Conservation (phyloP, 92 coral and sea anemone genomes). For the Siderastrea siderea region DNA sequence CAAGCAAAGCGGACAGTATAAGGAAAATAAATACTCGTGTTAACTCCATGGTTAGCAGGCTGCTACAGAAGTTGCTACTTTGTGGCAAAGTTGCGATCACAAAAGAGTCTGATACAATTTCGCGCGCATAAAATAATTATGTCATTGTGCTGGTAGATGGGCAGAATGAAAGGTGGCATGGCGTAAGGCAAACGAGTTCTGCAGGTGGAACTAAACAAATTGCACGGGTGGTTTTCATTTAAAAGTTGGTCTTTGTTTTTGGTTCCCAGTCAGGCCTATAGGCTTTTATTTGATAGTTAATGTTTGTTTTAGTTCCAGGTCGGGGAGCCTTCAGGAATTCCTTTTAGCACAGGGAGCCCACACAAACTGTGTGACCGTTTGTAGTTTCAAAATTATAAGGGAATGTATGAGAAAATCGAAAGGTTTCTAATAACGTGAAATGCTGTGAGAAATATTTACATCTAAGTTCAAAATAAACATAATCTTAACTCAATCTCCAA, state of each 20-base stretch:
- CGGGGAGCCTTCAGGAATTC: too few species aligned
- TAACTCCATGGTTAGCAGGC: conserved; percentile 11
- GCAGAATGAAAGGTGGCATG: not conserved
- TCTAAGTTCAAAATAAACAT: too few species aligned
- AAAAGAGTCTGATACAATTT: not conserved
- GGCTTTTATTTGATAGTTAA: too few species aligned
- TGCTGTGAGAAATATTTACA: too few species aligned
- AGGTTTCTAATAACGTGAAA: too few species aligned
- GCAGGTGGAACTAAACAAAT: conserved; percentile 21
- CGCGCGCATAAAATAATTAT: conserved; percentile 39
- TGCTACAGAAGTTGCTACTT: not conserved
- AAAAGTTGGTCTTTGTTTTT: not conserved
- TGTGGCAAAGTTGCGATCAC: not conserved
- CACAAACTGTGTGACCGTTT: too few species aligned
- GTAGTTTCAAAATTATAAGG: too few species aligned
- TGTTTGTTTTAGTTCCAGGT: too few species aligned
- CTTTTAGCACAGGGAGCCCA: too few species aligned
- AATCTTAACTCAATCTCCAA: too few species aligned
- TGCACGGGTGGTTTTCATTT: conserved; percentile 11
- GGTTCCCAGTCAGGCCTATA: too few species aligned
- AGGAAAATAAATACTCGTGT: conserved; percentile 12
- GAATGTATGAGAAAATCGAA: too few species aligned
- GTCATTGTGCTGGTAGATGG: conserved; percentile 13
- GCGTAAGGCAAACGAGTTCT: not conserved
- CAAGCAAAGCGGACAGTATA: conserved; percentile 19